Evolutionary conservation across 2,113 vertebrate species (phyloP).

Genomic region (Brienomyrus longianalis): DNA sequence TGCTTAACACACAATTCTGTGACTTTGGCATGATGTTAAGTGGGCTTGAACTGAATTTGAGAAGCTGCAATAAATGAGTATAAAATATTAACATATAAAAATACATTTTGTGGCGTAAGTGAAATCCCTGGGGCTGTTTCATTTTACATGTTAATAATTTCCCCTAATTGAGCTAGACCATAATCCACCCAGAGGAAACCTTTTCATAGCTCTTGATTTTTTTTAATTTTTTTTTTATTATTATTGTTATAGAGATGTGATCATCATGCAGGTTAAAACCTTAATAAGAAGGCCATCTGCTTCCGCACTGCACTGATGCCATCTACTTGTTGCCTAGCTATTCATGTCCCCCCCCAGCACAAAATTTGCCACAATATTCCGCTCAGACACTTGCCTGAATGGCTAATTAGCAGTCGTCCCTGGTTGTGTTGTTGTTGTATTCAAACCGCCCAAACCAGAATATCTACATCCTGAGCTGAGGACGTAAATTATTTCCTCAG

Average conservation of each 20-base stretch:
- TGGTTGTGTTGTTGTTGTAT: background rate
- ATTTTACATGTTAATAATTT: background rate
- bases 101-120: background rate
- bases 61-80: background rate
- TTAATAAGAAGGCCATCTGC: background rate
- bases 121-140: background rate
- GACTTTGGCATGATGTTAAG: background rate
- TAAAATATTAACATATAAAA: background rate
- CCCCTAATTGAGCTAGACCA: background rate
- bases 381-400: background rate
- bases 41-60: background rate
- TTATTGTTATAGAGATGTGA: background rate
- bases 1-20: background rate
- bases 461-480: background rate
- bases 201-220: background rate
- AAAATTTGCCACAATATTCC: background rate
- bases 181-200: background rate
- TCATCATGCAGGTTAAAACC: background rate
- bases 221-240: background rate
- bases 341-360: background rate
- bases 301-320: background rate
- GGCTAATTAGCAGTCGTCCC: background rate
- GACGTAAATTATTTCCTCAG: background rate
- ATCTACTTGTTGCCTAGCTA: background rate
- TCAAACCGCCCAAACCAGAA: background rate